Evolutionary conservation across 2,113 vertebrate species (phyloP), one percentile per base, ranked within the genome.

Genomic region (Callospermophilus lateralis): DNA sequence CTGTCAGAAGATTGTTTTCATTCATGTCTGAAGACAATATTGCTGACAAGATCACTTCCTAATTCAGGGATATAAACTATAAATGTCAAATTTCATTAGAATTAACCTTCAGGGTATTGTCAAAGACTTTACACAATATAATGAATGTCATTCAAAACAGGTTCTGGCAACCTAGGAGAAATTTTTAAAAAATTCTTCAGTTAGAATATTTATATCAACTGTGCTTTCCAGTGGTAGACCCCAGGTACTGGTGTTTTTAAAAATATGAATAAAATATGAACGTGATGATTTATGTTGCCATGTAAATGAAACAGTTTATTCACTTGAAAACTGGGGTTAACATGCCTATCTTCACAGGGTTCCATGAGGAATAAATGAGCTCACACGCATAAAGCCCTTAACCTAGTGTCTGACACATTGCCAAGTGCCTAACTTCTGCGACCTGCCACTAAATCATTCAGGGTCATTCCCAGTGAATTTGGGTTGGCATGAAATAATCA

Each of bases 221-320:
- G 0, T 79, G 48, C 22, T 70, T 88, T 20, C 89, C 63, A 73
- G 55, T 65, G 79, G 68, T n/a, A 65, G 30, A 70, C 81, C 26
- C 32, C 70, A 83, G 84, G 83, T 17, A 55, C 42, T 48, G 42
- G 61, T 83, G 90, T 85, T 89, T 53, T 89, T 16, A 4, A 72
- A 88, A 89, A 16, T 30, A 77, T 45, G 13, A 72, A 42, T 86
- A 53, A 86, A 91, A 92, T 93, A 9, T 90, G 76, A 78, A 95
- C 58, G 17, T 93, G 42, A 13, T 65, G 45, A 63, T 37, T 94
- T 74, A 39, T 32, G 17, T 83, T 16, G 19, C 77, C 39, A 10
- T 61, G 58, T 58, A 67, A 61, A 34, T 67, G 37, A 95, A 28
- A 1, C 19, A 1, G 4, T 91, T 95, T 72, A 84, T 65, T 93